phyloP scores from a whole-genome alignment of 2,797 vertebrate genomes.

The Acridotheres tristis region DNA sequence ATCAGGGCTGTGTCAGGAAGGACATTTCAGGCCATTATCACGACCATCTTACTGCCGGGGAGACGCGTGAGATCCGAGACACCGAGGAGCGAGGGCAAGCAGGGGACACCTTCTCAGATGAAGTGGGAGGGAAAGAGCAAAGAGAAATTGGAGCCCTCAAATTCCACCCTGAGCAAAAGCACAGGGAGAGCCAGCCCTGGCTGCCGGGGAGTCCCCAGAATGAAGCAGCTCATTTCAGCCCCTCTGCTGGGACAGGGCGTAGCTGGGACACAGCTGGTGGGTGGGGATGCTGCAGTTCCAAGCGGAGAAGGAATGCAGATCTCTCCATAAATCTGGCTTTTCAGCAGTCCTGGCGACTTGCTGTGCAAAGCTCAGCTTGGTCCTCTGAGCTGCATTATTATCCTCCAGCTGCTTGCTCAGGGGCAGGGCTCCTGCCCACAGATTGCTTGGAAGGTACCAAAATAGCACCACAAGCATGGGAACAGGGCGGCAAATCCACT shows the following conservation, averaged over 20 bases:
- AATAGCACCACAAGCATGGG: slow-evolving; percentile 6
- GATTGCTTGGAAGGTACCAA: background rate
- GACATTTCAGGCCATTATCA: slow-evolving; percentile 17
- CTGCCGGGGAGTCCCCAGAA: background rate
- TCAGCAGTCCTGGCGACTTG: background rate
- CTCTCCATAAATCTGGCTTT: slow-evolving; percentile 3
- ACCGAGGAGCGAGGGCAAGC: background rate
- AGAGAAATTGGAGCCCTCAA: background rate
- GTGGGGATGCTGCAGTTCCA: slow-evolving; percentile 32
- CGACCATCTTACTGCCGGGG: background rate
- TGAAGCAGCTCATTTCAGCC: background rate
- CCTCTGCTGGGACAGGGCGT: background rate
- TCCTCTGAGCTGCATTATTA: background rate
- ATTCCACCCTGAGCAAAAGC: background rate
- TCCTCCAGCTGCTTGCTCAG: background rate
- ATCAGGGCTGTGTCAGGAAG: background rate
- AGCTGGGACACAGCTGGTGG: slow-evolving; percentile 34
- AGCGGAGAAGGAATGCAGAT: slow-evolving; percentile 2
- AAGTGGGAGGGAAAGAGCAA: background rate
- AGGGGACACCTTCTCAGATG: background rate
- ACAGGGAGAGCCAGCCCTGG: background rate
- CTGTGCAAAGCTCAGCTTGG: slow-evolving; percentile 13
- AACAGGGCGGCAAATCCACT: background rate
- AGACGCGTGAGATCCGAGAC: background rate
- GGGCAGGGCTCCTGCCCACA: slow-evolving; percentile 12